Conservation (phyloP, 2,797 vertebrate species). For the Acanthurus tractus region DNA sequence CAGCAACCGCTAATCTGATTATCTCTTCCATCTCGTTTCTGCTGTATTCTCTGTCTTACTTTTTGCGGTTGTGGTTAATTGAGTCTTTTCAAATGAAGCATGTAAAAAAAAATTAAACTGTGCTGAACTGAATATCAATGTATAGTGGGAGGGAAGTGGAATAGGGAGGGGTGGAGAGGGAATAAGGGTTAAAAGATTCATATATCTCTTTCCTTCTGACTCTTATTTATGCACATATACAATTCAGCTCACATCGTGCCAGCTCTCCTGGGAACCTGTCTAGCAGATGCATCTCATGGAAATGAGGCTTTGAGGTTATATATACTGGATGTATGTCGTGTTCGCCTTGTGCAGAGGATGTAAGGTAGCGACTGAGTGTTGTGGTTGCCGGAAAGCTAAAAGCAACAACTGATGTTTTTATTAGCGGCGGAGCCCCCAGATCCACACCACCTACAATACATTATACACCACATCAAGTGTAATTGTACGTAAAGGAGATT, state of each 20-base stretch:
- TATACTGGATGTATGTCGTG: constrained; percentile 1
- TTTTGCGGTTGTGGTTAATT: background rate
- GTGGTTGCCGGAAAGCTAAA: constrained; percentile 13
- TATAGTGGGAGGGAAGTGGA: constrained; percentile 16
- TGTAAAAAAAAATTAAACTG: constrained; percentile 12
- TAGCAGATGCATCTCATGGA: constrained; percentile 73
- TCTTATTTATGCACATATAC: constrained; percentile 70
- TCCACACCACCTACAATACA: constrained; percentile 10
- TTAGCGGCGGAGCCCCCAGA: background rate
- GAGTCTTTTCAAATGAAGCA: background rate
- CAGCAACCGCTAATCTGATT: background rate
- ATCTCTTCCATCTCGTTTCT: constrained; percentile 6
- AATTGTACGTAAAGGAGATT: constrained; percentile 6
- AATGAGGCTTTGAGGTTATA: constrained; percentile 67
- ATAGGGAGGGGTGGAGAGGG: background rate
- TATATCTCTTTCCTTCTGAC: constrained; percentile 50
- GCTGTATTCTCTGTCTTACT: background rate
- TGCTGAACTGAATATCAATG: constrained; percentile 16
- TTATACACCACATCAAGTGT: constrained; percentile 5
- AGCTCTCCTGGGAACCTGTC: constrained; percentile 61
- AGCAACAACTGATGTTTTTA: constrained; percentile 16
- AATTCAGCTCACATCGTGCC: constrained; percentile 61
- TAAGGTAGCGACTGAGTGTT: constrained; percentile 6
- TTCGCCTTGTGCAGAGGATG: constrained; percentile 12
- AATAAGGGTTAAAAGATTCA: constrained; percentile 57